These are phyloP conservation scores for Apodemus agrarius DNA, from an alignment of 2,797 vertebrate species.

Conservation along the genomic window DNA sequence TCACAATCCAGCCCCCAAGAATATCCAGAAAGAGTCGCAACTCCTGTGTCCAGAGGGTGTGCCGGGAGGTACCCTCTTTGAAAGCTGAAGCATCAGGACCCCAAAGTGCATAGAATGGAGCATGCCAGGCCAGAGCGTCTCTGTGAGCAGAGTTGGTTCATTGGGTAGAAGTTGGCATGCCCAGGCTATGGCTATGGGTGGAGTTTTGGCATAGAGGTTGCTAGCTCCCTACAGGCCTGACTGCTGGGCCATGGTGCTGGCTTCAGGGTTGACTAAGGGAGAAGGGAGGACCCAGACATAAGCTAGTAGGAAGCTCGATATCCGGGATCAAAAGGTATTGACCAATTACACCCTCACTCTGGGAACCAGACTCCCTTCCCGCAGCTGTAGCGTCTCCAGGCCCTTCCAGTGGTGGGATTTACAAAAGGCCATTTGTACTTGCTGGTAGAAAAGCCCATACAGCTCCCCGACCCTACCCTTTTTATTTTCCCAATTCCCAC, in stretches of 20 bases:
- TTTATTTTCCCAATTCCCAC: not conserved
- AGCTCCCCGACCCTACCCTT: not conserved
- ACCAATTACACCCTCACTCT: not conserved
- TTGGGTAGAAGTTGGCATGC: no score
- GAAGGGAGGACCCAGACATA: not conserved
- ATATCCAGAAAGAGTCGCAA: not conserved
- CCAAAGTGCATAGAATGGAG: not conserved
- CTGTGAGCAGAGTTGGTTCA: no score
- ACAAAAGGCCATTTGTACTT: not conserved
- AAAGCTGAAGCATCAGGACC: not conserved
- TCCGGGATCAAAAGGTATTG: not conserved
- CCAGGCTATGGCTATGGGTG: no score
- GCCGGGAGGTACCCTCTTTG: not conserved
- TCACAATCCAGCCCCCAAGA: not conserved
- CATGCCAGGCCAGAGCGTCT: not conserved
- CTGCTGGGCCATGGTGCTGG: not conserved
- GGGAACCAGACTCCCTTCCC: not conserved
- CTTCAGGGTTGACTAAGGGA: not conserved
- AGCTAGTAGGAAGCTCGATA: not conserved
- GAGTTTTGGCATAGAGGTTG: not conserved
- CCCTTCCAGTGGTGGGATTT: not conserved
- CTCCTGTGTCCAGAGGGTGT: not conserved
- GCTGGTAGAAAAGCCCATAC: not conserved
- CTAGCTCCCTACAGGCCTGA: not conserved
- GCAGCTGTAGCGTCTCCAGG: not conserved